Conservation (phyloP, 1,140 invertebrate species). For the Cydia fagiglandana region DNA sequence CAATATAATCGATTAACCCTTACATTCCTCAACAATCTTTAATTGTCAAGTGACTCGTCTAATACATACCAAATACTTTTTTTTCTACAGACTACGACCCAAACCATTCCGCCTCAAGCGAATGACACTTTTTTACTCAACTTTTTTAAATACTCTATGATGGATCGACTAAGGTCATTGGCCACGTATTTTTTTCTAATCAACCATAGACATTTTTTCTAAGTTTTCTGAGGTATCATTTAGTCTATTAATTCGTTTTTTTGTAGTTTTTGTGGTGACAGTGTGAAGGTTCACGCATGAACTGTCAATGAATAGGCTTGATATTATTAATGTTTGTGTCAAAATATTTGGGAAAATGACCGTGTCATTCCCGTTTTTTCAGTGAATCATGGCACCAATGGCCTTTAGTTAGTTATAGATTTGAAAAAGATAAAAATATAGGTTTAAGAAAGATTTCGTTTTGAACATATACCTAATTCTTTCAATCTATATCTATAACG, state of each 20-base stretch:
- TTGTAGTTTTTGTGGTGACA: slow-evolving; percentile 8
- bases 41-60: slow-evolving; percentile 4
- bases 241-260: slow-evolving; percentile 27
- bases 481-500: too few relatives aligned
- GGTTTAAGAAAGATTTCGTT: too few relatives aligned
- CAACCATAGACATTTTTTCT: slow-evolving; percentile 24
- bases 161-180: slow-evolving; percentile 20
- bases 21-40: neutral
- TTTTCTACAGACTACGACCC: neutral
- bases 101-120: neutral
- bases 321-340: slow-evolving; percentile 29
- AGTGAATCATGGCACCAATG: neutral
- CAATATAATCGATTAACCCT: neutral
- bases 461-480: too few relatives aligned
- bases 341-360: slow-evolving; percentile 27
- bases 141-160: slow-evolving; percentile 20
- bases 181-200: slow-evolving; percentile 13
- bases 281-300: slow-evolving; percentile 25
- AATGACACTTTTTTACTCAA: slow-evolving; percentile 32
- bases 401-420: neutral
- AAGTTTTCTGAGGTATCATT: slow-evolving; percentile 18
- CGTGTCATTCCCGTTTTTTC: neutral
- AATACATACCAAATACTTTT: neutral
- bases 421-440: neutral
- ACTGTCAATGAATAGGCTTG: slow-evolving; percentile 16